These are phyloP conservation scores for Drosophila repleta DNA, from an alignment of 1,140 invertebrate species.

Conservation along the genomic window DNA sequence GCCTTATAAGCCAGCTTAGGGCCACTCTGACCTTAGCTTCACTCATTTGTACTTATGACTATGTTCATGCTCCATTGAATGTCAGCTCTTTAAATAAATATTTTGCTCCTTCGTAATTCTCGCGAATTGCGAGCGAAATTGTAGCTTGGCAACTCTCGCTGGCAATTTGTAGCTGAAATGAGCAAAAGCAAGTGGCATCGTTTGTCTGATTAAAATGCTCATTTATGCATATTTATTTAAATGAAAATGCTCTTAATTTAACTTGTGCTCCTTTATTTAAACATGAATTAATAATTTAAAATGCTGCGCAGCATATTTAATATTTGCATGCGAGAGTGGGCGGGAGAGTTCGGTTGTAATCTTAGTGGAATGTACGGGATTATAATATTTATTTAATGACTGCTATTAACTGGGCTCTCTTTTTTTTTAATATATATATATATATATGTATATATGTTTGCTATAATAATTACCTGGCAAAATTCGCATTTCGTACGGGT, in stretches of 20 bases:
- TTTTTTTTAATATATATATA: constrained; percentile 35
- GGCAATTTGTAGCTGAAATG: constrained; percentile 17
- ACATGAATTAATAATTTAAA: constrained; percentile 80
- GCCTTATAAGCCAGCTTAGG: too few relatives aligned
- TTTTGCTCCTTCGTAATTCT: neutral
- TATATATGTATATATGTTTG: constrained; percentile 49
- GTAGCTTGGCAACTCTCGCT: neutral
- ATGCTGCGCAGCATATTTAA: constrained; percentile 68
- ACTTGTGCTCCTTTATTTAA: constrained; percentile 76
- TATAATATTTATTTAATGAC: constrained; percentile 80
- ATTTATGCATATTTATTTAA: constrained; percentile 78
- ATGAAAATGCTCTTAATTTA: constrained; percentile 78
- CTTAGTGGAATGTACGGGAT: constrained; percentile 66
- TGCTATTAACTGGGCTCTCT: constrained; percentile 62
- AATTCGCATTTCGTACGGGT: neutral
- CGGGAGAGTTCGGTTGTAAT: constrained; percentile 53
- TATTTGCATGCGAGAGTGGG: constrained; percentile 27
- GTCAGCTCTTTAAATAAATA: too few relatives aligned
- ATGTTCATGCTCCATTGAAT: too few relatives aligned
- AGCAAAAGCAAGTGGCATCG: constrained; percentile 21
- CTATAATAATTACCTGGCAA: constrained; percentile 28
- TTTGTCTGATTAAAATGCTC: constrained; percentile 46
- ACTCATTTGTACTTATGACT: too few relatives aligned
- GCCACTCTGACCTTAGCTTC: too few relatives aligned
- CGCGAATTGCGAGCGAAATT: neutral